A percentile compares a stretch with the other conserved stretches of the same genome.
phyloP scores from a whole-genome alignment of 2,797 vertebrate genomes.

The Malacoctenus gilli region DNA sequence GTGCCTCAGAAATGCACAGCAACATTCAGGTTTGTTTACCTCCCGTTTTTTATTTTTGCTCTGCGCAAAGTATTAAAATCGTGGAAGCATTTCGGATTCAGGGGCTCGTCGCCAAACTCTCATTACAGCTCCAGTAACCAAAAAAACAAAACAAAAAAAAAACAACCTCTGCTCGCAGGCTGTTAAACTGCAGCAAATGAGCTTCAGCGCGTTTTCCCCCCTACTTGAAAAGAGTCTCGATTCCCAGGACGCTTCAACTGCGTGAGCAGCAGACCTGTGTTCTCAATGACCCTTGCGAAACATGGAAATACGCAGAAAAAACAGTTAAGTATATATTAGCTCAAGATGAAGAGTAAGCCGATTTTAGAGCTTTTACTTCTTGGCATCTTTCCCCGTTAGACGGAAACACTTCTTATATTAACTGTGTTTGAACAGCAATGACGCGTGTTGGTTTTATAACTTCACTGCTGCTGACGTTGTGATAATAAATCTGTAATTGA shows the following conservation, averaged over 20 bases:
- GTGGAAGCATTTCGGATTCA: background rate
- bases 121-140: too few relatives aligned
- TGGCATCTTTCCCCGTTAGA: background rate
- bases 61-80: background rate
- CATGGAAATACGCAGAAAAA: background rate
- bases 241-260: background rate
- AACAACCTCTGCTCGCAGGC: background rate
- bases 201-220: too few relatives aligned
- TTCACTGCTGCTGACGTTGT: too few relatives aligned
- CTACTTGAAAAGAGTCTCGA: background rate
- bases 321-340: background rate
- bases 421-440: constrained; percentile 4
- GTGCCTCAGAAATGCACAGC: background rate
- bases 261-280: background rate
- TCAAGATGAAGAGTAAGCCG: background rate
- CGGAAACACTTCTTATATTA: background rate
- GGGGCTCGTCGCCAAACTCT: too few relatives aligned
- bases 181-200: background rate
- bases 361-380: background rate
- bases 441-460: constrained; percentile 9
- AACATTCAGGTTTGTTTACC: background rate
- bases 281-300: background rate
- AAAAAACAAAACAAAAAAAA: too few relatives aligned
- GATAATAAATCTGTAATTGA: too few relatives aligned
- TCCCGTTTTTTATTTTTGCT: background rate